Base-by-base conservation (phyloP, 2,797 vertebrate species). In the Nannoperca australis region DNA sequence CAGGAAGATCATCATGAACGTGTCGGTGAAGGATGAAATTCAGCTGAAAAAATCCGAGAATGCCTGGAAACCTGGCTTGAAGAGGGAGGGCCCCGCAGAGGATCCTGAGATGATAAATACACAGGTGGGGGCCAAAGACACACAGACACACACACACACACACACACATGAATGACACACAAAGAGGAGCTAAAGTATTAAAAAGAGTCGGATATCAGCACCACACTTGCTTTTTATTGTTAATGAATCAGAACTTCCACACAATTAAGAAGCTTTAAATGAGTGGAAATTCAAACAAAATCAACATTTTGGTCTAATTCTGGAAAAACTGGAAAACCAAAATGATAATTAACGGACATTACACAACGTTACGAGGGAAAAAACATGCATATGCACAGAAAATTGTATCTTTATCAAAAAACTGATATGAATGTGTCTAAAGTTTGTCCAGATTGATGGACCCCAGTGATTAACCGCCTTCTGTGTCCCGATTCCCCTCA, bases 21-120 rank as follows among this genome's bases (percentile, higher is more conserved):
- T 99, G 77, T 95, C 97, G 0, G 97, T 98, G 53, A 97, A 96
- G 45, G 96, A 99, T 44, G 93, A 96, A 0, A 92, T 99, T n/a
- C 97, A 99, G 89, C 94, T 99, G 87, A 98, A 97, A 88, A 99
- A 98, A 83, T 89, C 98, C 0, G 98, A 99, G 88, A 97, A 99
- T 0, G 98, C 98, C 78, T 99, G 98, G 98, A 99, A 97, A 78
- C 98, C 98, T 0, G 97, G 95, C 53, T 58, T 97, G 84, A 99
- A 98, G 89, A 95, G 96, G 34, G 97, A 99, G 18, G 89, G 75
- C 15, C 50, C 3, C 0, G 2, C 59, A 0, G 97, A 99, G 4
- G 97, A 98, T 70, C 78, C 90, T 0, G 94, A 92, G 7, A 18
- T 17, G 0, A 75, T 89, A 68, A 96, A 91, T 88, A 99, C 98